A percentile compares a stretch with the other conserved stretches of the same genome.
Evolutionary conservation across 2,797 vertebrate genomes (phyloP).

Genomic region (Artibeus lituratus): DNA sequence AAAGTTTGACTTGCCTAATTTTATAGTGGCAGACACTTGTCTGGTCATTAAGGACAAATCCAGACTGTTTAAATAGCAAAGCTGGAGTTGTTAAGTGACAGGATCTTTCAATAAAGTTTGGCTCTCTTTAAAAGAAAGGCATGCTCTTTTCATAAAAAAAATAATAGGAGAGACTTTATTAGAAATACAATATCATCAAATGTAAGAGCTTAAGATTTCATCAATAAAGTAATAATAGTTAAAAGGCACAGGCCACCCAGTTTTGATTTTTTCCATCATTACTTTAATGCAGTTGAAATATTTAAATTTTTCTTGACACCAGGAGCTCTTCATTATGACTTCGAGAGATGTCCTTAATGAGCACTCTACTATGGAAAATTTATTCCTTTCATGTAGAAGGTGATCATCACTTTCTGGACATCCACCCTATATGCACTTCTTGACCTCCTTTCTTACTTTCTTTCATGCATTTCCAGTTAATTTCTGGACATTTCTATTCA

Average conservation of each 20-base stretch:
- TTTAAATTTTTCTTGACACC: slow-evolving; percentile 18
- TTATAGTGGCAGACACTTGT: slow-evolving; percentile 57
- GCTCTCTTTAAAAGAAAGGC: slow-evolving; percentile 29
- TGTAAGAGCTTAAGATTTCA: not conserved
- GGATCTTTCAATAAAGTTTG: slow-evolving; percentile 56
- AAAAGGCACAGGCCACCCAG: not conserved
- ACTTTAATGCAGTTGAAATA: slow-evolving; percentile 12
- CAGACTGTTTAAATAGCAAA: slow-evolving; percentile 63
- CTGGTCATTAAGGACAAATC: slow-evolving; percentile 66
- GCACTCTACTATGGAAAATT: not conserved
- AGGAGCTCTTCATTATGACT: not conserved
- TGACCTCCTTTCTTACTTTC: not conserved
- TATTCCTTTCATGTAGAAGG: not conserved
- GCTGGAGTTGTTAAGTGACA: slow-evolving; percentile 53
- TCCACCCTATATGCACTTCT: not conserved
- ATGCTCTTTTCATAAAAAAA: slow-evolving; percentile 30
- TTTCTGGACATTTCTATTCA: not conserved
- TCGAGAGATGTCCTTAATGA: slow-evolving; percentile 3
- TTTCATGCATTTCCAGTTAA: not conserved
- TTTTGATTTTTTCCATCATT: slow-evolving; percentile 26
- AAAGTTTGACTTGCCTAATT: slow-evolving; percentile 62
- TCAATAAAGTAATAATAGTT: not conserved
- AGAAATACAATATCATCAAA: slow-evolving; percentile 21
- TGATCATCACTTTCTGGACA: not conserved
- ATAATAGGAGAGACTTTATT: slow-evolving; percentile 16